phyloP scores from a whole-genome alignment of 2,797 vertebrate genomes.

The Buphagus erythrorhynchus region DNA sequence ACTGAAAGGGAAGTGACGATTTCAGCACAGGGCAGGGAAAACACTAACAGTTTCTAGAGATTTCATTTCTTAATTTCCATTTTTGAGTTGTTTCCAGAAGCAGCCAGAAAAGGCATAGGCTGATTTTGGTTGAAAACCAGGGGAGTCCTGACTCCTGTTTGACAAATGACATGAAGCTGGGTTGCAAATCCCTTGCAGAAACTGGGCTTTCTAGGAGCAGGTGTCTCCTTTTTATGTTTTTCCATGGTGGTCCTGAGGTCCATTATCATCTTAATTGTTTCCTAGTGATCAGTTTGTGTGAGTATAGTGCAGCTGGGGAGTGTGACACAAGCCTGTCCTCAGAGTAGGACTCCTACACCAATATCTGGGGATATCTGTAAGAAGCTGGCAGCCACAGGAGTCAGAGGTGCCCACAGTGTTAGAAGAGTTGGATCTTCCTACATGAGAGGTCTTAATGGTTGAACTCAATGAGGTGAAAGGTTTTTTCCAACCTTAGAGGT shows the following conservation, averaged over 20 bases:
- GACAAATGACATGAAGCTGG: accelerated
- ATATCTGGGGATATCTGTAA: background rate
- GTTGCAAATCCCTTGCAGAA: background rate
- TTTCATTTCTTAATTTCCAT: background rate
- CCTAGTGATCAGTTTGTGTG: background rate
- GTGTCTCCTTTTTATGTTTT: background rate
- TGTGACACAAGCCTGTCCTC: background rate
- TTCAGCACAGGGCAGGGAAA: background rate
- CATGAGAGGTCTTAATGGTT: background rate
- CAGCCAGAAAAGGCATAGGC: background rate
- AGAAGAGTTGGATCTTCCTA: background rate
- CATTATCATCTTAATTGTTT: background rate
- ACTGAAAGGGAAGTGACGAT: background rate
- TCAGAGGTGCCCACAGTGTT: background rate
- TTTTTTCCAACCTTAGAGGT: background rate
- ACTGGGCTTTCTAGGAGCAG: background rate
- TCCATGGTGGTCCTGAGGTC: background rate
- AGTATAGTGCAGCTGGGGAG: background rate
- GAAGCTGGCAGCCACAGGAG: accelerated
- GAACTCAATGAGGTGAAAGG: background rate
- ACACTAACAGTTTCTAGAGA: background rate
- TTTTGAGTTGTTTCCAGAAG: background rate
- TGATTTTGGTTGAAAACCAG: background rate
- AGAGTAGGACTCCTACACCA: background rate
- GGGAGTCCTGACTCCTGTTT: background rate